Percentiles rank a stretch among this genome's conserved stretches.
phyloP scores from a whole-genome alignment of 2,113 vertebrate species.

The Lepisosteus oculatus region DNA sequence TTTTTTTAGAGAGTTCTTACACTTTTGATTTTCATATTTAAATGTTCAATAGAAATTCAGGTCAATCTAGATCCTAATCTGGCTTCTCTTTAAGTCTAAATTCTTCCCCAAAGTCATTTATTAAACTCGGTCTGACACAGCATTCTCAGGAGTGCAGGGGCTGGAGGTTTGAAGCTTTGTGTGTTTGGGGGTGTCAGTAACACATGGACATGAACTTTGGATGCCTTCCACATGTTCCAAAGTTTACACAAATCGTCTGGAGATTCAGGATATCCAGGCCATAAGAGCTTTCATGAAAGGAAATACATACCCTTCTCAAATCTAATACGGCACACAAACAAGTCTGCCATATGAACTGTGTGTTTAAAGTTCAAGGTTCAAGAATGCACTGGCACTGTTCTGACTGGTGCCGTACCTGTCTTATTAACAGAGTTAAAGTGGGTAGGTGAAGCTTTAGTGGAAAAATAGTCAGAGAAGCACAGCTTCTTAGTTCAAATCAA shows the following conservation, averaged over 20 bases:
- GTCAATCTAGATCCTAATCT: too few relatives aligned
- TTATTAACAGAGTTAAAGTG: background rate
- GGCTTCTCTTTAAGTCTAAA: too few relatives aligned
- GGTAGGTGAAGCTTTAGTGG: background rate
- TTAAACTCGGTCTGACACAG: conserved; percentile 4
- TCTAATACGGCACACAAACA: background rate
- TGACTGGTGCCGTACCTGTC: conserved; percentile 2
- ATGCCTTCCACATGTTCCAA: conserved; percentile 5
- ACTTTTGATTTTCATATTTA: too few relatives aligned
- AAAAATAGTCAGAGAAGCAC: too few relatives aligned
- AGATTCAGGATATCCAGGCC: background rate
- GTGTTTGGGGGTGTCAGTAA: background rate
- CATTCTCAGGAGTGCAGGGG: background rate
- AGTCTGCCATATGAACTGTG: background rate
- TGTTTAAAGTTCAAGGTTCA: conserved; percentile 12
- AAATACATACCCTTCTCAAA: background rate
- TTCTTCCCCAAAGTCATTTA: conserved; percentile 1
- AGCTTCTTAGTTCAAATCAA: too few relatives aligned
- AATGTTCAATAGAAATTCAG: too few relatives aligned
- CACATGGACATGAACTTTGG: conserved; percentile 3
- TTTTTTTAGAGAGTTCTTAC: too few relatives aligned
- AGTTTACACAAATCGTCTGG: conserved; percentile 4
- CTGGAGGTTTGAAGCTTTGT: background rate
- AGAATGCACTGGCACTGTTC: background rate
- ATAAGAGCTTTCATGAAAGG: background rate